phyloP scores from a whole-genome alignment of 2,888 invertebrate species.

The Neoaliturus tenellus region DNA sequence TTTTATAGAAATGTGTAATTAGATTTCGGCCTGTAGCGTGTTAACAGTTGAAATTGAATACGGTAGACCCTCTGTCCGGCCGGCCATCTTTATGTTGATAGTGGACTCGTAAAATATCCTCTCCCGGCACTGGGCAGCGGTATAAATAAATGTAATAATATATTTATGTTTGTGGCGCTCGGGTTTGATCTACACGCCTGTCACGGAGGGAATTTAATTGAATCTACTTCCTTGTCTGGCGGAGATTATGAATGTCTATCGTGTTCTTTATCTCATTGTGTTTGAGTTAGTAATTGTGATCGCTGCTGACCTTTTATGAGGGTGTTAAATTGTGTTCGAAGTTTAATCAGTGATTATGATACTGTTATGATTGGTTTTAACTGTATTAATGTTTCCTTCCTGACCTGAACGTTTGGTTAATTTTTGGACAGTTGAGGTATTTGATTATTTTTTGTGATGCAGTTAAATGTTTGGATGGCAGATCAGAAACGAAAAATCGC shows the following conservation, averaged over 20 bases:
- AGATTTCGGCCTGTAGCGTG: conserved; percentile 40
- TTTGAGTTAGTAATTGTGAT: background rate
- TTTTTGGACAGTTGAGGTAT: too few species aligned
- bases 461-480: too few species aligned
- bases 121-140: background rate
- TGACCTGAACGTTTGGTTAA: too few species aligned
- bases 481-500: too few species aligned
- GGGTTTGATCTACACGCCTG: conserved; percentile 21
- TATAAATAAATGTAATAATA: conserved; percentile 45
- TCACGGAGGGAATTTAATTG: conserved; percentile 25
- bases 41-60: conserved; percentile 52
- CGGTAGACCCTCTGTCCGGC: conserved; percentile 24
- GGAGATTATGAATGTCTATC: background rate
- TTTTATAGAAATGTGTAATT: conserved; percentile 45
- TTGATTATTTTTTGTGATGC: too few species aligned
- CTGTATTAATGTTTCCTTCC: too few species aligned
- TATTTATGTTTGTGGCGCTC: conserved; percentile 24
- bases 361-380: too few species aligned
- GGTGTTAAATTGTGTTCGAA: background rate
- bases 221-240: conserved; percentile 19
- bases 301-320: background rate
- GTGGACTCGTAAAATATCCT: conserved; percentile 25
- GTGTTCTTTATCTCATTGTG: background rate
- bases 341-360: too few species aligned
- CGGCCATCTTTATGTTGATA: conserved; percentile 38